phyloP scores from a whole-genome alignment of 2,797 vertebrate genomes.

The Lagorchestes hirsutus region DNA sequence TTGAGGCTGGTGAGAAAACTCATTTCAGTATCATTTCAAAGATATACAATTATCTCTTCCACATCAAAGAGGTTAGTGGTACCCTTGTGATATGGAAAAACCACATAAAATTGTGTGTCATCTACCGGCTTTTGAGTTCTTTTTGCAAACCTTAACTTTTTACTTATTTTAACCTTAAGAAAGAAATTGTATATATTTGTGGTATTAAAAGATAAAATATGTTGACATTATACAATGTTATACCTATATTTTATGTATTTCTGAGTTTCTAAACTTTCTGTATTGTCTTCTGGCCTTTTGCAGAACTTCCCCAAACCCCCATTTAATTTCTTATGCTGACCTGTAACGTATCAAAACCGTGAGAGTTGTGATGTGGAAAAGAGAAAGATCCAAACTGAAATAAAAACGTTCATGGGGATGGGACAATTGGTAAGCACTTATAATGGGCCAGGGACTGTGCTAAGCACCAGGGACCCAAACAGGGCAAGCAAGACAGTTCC shows the following conservation, averaged over 20 bases:
- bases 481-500: not conserved
- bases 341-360: not conserved
- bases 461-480: not conserved
- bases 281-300: too few species aligned
- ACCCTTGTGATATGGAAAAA: too few species aligned
- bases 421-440: not conserved
- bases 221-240: not conserved
- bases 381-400: not conserved
- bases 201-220: not conserved
- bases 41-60: too few species aligned
- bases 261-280: not conserved
- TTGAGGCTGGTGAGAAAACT: too few species aligned
- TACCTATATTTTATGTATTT: not conserved
- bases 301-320: too few species aligned
- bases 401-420: not conserved
- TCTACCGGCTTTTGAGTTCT: not conserved
- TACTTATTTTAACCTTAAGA: not conserved
- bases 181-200: not conserved
- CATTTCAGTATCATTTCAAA: too few species aligned
- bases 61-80: too few species aligned
- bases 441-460: not conserved
- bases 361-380: not conserved
- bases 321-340: not conserved
- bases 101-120: not conserved
- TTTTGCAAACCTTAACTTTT: not conserved